Evolutionary conservation across 2,888 invertebrate genomes (phyloP).

Genomic region (Drosophila percnosoma): DNA sequence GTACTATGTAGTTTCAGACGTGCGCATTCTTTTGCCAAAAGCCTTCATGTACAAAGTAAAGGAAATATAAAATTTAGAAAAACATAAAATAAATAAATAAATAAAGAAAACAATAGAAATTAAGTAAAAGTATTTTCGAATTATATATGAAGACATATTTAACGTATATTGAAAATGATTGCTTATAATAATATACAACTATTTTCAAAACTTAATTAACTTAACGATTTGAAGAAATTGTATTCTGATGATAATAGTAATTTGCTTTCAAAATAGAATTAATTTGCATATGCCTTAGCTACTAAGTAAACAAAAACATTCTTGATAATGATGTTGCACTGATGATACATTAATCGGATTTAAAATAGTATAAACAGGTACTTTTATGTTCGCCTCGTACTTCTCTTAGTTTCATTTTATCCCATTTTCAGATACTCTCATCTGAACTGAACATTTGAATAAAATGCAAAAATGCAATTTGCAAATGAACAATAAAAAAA

Average conservation of each 20-base stretch:
- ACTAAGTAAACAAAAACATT: not conserved
- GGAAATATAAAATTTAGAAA: not conserved
- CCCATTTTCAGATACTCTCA: conserved; percentile 4
- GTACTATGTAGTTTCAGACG: conserved; percentile 2
- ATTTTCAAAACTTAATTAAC: not conserved
- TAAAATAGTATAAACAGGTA: not conserved
- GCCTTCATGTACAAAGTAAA: conserved; percentile 4
- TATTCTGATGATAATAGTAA: not conserved
- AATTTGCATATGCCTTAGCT: not conserved
- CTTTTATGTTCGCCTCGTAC: not conserved
- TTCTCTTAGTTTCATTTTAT: not conserved
- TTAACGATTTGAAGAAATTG: not conserved
- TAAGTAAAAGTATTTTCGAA: not conserved
- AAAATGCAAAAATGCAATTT: conserved; percentile 71
- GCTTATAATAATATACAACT: not conserved
- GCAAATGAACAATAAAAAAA: conserved; percentile 69
- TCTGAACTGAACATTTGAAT: conserved; percentile 36
- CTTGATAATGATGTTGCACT: not conserved
- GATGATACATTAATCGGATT: not conserved
- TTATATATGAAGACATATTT: not conserved
- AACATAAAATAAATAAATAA: conserved; percentile 1
- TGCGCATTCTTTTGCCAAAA: not conserved
- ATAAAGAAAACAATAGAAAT: not conserved
- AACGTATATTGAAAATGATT: not conserved
- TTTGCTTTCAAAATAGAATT: not conserved